Evolutionary conservation across 2,797 vertebrate genomes (phyloP).

Genomic region (Argya squamiceps): DNA sequence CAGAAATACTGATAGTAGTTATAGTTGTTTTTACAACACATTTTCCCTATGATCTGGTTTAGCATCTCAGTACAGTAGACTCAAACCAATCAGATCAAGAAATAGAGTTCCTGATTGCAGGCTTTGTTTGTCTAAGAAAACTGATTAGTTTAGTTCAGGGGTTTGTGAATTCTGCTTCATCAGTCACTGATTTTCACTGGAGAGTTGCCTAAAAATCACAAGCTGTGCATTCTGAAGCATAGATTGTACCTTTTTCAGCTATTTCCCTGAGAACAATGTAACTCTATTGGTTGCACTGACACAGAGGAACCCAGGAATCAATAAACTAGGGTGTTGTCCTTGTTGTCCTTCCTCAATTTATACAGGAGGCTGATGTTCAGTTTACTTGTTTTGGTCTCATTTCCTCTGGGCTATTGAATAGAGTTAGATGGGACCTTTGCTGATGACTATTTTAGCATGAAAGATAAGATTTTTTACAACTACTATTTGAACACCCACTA

Average conservation of each 20-base stretch:
- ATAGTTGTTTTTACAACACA: not conserved
- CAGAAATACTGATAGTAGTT: not conserved
- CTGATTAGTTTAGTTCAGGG: not conserved
- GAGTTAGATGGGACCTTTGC: not conserved
- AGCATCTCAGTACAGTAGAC: fast-evolving
- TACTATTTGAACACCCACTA: not conserved
- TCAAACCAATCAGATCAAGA: not conserved
- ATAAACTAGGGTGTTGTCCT: not conserved
- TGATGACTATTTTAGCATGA: not conserved
- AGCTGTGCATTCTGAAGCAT: not conserved
- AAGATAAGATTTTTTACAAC: not conserved
- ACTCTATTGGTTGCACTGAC: not conserved
- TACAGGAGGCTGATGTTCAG: not conserved
- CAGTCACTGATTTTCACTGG: not conserved
- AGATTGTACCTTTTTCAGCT: not conserved
- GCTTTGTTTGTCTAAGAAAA: not conserved
- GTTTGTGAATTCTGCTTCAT: not conserved
- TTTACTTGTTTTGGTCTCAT: not conserved
- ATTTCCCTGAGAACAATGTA: not conserved
- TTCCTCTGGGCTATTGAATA: not conserved
- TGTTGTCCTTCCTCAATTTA: not conserved
- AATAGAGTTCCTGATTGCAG: not conserved
- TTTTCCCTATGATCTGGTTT: not conserved
- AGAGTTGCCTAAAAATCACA: not conserved
- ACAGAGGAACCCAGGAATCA: not conserved